phyloP scores from a whole-genome alignment of 2,888 invertebrate genomes.

The Sinelater perroti region DNA sequence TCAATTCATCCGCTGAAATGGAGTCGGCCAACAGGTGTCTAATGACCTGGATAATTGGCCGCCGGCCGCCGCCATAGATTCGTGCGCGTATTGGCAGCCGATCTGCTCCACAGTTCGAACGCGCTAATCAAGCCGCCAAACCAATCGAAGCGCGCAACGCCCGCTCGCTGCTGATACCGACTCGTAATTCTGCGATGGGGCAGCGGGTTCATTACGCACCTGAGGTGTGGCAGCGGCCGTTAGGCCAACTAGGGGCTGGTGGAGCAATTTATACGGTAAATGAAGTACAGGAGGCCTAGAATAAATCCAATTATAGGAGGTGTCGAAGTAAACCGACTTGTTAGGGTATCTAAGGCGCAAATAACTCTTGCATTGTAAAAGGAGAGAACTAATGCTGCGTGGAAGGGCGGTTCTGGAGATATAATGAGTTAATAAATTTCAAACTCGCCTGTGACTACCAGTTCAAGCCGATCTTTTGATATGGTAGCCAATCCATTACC shows the following conservation, averaged over 20 bases:
- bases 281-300: too few relatives aligned
- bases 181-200: neutral
- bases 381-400: too few relatives aligned
- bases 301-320: too few relatives aligned
- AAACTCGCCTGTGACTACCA: too few relatives aligned
- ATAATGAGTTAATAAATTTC: too few relatives aligned
- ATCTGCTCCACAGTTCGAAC: constrained; percentile 10
- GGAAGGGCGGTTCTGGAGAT: too few relatives aligned
- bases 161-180: neutral
- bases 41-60: constrained; percentile 21
- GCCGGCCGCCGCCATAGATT: constrained; percentile 5
- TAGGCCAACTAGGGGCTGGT: constrained; percentile 6
- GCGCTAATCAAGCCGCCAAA: constrained; percentile 2
- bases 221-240: constrained; percentile 6
- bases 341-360: too few relatives aligned
- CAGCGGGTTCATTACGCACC: constrained; percentile 5
- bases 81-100: neutral
- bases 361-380: too few relatives aligned
- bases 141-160: constrained; percentile 7
- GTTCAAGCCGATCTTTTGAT: too few relatives aligned
- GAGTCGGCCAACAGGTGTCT: constrained; percentile 16
- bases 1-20: constrained; percentile 10
- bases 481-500: too few relatives aligned
- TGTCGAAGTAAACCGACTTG: too few relatives aligned
- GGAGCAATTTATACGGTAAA: neutral